Base-by-base conservation (phyloP, 2,113 vertebrate species). In the Hyaena hyaena region DNA sequence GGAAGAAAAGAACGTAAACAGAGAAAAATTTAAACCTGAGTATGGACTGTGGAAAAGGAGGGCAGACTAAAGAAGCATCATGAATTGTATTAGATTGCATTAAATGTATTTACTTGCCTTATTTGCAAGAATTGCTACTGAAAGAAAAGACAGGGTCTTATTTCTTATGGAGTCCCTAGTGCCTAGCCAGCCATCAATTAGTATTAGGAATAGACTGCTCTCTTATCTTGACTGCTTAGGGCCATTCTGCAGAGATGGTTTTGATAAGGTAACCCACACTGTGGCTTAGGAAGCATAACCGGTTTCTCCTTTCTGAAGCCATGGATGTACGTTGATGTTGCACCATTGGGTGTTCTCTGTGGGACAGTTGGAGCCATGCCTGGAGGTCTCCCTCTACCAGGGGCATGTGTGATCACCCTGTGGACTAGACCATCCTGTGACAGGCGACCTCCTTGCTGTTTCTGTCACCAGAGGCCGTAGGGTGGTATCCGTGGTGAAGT, bases 1-100 rank as follows among this genome's bases (percentile, higher is more conserved):
- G 91, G 95, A 65, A 88, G 39, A 39, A 88, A 91, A 82, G 83
- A 92, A 88, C 83, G 0, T 88, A 96, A 95, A 15, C 84, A 86
- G 93, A 93, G 45, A 91, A 87, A 96, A 98, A 93, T 97, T 26
- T 66, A 73, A 96, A 96, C 39, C 65, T 53, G 6, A 45, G 66
- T 86, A 69, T 0, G 69, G 79, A 68, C 85, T 68, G 0, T 93
- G 66, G 43, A 82, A 82, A 94, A 96, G 58, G 50, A 92, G 89
- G 28, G n/a, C 28, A 28, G 10, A 48, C n/a, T 85, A 10, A 79
- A 63, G 65, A 33, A 35, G 43, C 43, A 0, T 5, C 66, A 88
- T 58, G 55, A 95, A 73, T 58, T 43, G 48, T 80, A 77, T 48
- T 53, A 53, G 33, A 24, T 79, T 53, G 48, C 48, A 11, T 95